Evolutionary conservation across 2,113 vertebrate species (phyloP).

Genomic region (Limnothrissa miodon): DNA sequence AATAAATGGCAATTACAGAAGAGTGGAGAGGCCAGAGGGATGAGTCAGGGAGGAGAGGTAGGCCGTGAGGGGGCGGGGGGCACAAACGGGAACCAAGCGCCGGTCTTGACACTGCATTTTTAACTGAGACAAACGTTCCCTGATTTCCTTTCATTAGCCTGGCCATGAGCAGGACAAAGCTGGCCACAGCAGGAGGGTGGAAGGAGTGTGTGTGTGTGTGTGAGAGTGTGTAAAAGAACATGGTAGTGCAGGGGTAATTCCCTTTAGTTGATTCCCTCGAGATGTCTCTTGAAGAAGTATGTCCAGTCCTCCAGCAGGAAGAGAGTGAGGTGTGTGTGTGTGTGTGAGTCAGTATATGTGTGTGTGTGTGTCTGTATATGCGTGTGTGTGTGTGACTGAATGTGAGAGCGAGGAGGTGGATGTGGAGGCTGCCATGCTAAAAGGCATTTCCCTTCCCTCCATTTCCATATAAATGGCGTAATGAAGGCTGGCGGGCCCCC

Average conservation of each 20-base stretch:
- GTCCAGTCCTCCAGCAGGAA: background rate
- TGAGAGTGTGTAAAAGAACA: background rate
- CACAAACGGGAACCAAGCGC: background rate
- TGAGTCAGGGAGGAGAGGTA: background rate
- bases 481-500: slow-evolving; percentile 13
- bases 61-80: background rate
- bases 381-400: background rate
- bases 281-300: background rate
- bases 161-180: background rate
- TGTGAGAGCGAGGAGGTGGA: background rate
- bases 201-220: background rate
- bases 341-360: background rate
- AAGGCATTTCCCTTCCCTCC: background rate
- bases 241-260: background rate
- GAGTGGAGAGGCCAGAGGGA: background rate
- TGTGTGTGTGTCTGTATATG: background rate
- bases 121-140: background rate
- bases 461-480: slow-evolving; percentile 48
- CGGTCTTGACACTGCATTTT: background rate
- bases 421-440: background rate
- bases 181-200: background rate
- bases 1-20: background rate
- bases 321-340: background rate
- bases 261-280: background rate
- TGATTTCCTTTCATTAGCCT: background rate